Percentiles rank a stretch among this genome's conserved stretches.
Conservation (phyloP, 2,797 vertebrate genomes). For the Macropus fuliginosus region DNA sequence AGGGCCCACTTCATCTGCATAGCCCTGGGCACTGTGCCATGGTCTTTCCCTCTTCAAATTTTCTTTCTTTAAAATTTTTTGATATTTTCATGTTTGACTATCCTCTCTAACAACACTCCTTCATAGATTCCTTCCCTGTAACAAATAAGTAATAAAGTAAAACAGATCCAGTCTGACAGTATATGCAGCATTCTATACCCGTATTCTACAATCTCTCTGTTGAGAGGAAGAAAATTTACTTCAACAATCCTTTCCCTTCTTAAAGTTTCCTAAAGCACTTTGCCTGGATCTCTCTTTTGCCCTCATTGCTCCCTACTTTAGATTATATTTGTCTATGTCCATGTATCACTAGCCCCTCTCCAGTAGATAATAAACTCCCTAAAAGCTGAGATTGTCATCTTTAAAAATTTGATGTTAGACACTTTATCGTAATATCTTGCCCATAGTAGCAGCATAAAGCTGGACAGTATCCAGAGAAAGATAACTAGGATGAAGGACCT, state of each 20-base stretch:
- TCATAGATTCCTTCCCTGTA: not conserved
- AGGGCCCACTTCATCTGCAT: not conserved
- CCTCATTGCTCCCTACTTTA: not conserved
- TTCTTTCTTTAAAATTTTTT: not conserved
- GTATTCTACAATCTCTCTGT: not conserved
- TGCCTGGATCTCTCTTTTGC: not conserved
- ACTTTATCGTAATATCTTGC: not conserved
- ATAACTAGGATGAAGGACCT: not conserved
- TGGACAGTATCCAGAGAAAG: not conserved
- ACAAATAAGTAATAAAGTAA: not conserved
- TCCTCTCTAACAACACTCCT: not conserved
- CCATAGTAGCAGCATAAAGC: not conserved
- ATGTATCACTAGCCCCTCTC: not conserved
- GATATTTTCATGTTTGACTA: not conserved
- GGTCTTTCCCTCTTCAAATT: not conserved
- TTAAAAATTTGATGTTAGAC: not conserved
- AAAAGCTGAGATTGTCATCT: not conserved
- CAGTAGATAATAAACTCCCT: not conserved
- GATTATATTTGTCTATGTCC: not conserved
- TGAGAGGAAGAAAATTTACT: not conserved
- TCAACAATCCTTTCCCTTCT: not conserved
- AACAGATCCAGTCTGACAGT: not conserved
- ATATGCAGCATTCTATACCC: not conserved
- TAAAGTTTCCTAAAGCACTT: not conserved
- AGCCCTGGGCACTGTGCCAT: not conserved